These are phyloP conservation scores for Panurus biarmicus DNA, from an alignment of 2,113 vertebrate genomes.

Conservation along the genomic window DNA sequence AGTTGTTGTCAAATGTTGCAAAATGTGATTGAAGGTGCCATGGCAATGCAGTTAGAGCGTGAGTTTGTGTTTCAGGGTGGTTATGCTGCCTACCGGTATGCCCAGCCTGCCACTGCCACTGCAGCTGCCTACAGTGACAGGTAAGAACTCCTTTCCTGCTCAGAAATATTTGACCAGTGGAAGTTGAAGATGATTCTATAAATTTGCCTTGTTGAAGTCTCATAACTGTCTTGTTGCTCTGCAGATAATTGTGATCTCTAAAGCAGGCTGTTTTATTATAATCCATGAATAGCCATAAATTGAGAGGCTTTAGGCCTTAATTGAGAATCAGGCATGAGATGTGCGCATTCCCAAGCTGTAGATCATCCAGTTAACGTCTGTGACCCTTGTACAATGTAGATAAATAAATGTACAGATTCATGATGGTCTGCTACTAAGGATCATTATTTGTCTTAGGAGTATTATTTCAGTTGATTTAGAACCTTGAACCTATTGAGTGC, in stretches of 20 bases:
- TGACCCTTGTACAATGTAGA: neutral
- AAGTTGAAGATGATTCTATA: neutral
- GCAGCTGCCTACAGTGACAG: slow-evolving; percentile 98
- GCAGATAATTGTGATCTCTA: slow-evolving; percentile 35
- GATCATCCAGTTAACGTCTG: neutral
- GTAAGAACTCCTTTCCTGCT: slow-evolving; percentile 71
- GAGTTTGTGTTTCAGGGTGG: slow-evolving; percentile 83
- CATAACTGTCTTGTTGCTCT: slow-evolving; percentile 62
- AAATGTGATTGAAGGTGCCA: neutral
- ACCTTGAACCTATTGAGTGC: neutral
- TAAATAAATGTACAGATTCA: neutral
- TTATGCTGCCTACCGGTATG: slow-evolving; percentile 94
- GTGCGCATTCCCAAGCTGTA: slow-evolving; percentile 6
- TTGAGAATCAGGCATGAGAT: slow-evolving; percentile 20
- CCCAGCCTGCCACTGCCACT: slow-evolving; percentile 92
- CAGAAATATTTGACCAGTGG: neutral
- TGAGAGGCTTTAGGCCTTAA: neutral
- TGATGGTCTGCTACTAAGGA: slow-evolving; percentile 5
- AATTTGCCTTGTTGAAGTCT: slow-evolving; percentile 55
- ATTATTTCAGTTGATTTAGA: slow-evolving; percentile 39
- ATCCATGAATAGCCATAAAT: slow-evolving; percentile 35
- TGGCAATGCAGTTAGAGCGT: slow-evolving; percentile 19
- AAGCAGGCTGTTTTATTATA: slow-evolving; percentile 37
- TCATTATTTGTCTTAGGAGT: slow-evolving; percentile 32
- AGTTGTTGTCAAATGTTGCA: neutral